phyloP scores from a whole-genome alignment of 2,797 vertebrate species.

The Hapalemur alaotrensis region DNA sequence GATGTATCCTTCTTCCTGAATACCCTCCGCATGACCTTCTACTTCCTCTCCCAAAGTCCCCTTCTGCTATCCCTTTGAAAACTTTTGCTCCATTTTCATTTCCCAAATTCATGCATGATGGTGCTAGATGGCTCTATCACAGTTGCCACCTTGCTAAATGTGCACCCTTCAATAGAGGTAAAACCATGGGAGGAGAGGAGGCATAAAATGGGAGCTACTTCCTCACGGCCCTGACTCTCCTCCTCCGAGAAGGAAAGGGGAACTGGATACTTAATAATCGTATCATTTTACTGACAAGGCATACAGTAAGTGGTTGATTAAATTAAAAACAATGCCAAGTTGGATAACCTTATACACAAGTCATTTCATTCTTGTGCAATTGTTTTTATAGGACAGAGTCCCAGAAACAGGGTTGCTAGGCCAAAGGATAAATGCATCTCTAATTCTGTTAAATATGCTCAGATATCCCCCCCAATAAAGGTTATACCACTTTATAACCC shows the following conservation, averaged over 20 bases:
- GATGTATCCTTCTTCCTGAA: neutral
- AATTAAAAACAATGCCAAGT: neutral
- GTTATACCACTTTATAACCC: neutral
- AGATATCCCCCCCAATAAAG: neutral
- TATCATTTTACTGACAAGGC: neutral
- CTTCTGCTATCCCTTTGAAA: neutral
- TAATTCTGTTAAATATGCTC: slow-evolving; percentile 17
- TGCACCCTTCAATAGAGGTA: neutral
- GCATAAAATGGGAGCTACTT: neutral
- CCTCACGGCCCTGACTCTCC: neutral
- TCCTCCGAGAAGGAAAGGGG: neutral
- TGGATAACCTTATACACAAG: neutral
- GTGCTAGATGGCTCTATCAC: neutral
- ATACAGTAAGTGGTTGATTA: neutral
- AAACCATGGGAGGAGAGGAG: neutral
- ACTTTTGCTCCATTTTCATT: neutral
- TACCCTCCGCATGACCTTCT: neutral
- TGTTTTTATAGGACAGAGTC: slow-evolving; percentile 34
- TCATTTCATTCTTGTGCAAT: neutral
- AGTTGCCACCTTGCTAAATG: neutral
- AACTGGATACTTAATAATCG: neutral
- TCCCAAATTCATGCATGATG: neutral
- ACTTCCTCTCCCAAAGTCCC: neutral
- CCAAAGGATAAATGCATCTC: slow-evolving; percentile 49
- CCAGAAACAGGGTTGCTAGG: neutral